Evolutionary conservation across 2,113 vertebrate species (phyloP), one percentile per base, ranked within the genome.

Genomic region (Lota lota): DNA sequence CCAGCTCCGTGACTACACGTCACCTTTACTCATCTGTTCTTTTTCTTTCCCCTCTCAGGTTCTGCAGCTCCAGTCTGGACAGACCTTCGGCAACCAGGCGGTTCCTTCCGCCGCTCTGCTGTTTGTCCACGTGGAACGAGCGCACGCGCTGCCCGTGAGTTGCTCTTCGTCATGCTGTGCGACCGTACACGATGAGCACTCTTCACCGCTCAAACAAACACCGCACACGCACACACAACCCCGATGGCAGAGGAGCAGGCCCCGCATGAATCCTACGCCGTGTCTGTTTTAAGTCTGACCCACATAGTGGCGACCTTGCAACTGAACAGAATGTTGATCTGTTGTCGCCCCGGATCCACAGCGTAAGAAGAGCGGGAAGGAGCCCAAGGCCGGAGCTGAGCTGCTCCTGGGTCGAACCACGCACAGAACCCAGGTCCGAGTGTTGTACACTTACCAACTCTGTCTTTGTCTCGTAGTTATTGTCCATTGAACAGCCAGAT

Each of bases 301-400:
- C 28, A 33, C 7, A 33, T 4, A 6, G 28, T 6, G 1, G 4
- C 28, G 4, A 33, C 28, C 28, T 33, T 4, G 28, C 2, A 33
- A 33, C 2, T 4, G 28, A 33, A 33, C 28, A 33, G 28, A 6
- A 33, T 33, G 28, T 4, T 33, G 28, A 5, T 33, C 40, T 8
- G 11, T 47, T 47, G 12, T n/a, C n/a, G n/a, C n/a, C n/a, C n/a
- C n/a, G n/a, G 10, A 47, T 76, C 17, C 21, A 51, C 60, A 98
- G 95, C 75, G 94, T 56, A 93, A 92, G 71, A 97, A 95, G 80
- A 94, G 93, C 59, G 92, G 92, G 68, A 96, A 96, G 78, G 92
- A 92, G 2, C 94, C 95, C 24, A 93, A 88, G 72, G 84, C 94
- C 20, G 93, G 89, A 2, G 91, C 88, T 19, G 93, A 90, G 69